phyloP scores from a whole-genome alignment of 2,113 vertebrate species.

The Percina caprodes region DNA sequence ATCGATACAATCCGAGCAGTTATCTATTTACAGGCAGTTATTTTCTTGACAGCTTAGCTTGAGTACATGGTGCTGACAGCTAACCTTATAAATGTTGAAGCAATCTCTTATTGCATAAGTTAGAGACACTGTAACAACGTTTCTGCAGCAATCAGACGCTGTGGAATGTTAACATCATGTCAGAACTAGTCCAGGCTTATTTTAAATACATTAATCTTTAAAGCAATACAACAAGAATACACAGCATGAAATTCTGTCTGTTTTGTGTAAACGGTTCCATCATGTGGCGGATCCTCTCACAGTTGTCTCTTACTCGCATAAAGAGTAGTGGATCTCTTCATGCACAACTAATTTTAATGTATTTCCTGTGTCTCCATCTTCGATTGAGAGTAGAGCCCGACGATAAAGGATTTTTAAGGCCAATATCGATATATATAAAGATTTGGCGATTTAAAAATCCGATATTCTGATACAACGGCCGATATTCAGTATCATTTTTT shows the following conservation, averaged over 20 bases:
- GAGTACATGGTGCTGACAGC: neutral
- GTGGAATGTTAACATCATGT: no score
- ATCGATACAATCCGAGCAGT: slow-evolving; percentile 6
- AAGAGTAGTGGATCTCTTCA: neutral
- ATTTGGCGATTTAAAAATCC: no score
- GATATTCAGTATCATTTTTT: no score
- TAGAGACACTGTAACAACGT: neutral
- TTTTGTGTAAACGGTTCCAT: slow-evolving; percentile 17
- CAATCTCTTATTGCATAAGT: neutral
- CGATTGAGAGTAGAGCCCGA: neutral
- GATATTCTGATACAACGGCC: no score
- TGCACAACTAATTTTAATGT: slow-evolving; percentile 19
- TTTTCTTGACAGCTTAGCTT: slow-evolving; percentile 13
- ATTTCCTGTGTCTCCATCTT: slow-evolving; percentile 7
- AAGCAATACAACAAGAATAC: slow-evolving; percentile 1
- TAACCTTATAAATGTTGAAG: neutral
- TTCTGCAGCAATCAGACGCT: neutral
- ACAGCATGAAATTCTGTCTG: slow-evolving; percentile 12
- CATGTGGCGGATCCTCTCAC: slow-evolving; percentile 5
- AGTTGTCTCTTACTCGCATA: slow-evolving; percentile 2
- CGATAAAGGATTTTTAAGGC: no score
- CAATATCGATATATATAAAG: no score
- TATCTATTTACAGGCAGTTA: slow-evolving; percentile 2
- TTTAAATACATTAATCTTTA: slow-evolving; percentile 12
- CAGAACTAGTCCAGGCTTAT: neutral